Conservation (phyloP, 2,888 invertebrate genomes). For the Aphidoletes aphidimyza region DNA sequence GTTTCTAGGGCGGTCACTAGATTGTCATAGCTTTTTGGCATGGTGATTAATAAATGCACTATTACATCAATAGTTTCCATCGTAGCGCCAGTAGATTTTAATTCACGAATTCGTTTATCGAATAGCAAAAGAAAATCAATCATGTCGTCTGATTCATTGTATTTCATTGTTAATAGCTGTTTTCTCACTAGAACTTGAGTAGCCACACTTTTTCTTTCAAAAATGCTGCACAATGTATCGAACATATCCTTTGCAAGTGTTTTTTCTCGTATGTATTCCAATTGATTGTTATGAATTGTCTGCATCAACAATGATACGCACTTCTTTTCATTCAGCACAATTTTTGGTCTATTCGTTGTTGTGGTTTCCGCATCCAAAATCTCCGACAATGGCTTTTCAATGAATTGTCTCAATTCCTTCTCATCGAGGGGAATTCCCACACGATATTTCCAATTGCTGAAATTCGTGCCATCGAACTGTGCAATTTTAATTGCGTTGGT, state of each 20-base stretch:
- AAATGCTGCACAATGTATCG: not conserved
- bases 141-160: not conserved
- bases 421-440: not conserved
- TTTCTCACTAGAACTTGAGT: not conserved
- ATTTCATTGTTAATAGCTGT: not conserved
- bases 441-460: not conserved
- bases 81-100: conserved; percentile 57
- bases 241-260: not conserved
- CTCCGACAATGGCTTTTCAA: too few species aligned
- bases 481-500: not conserved
- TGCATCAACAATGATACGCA: not conserved
- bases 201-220: not conserved
- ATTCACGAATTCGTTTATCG: conserved; percentile 58
- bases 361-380: too few species aligned
- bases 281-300: not conserved
- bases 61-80: conserved; percentile 58
- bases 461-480: not conserved
- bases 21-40: conserved; percentile 57
- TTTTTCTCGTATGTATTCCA: not conserved
- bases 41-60: conserved; percentile 58
- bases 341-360: not conserved
- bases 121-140: conserved; percentile 51
- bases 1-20: conserved; percentile 58
- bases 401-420: not conserved
- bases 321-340: not conserved